Base-by-base conservation (phyloP, 2,797 vertebrate genomes). In the Scyliorhinus canicula region DNA sequence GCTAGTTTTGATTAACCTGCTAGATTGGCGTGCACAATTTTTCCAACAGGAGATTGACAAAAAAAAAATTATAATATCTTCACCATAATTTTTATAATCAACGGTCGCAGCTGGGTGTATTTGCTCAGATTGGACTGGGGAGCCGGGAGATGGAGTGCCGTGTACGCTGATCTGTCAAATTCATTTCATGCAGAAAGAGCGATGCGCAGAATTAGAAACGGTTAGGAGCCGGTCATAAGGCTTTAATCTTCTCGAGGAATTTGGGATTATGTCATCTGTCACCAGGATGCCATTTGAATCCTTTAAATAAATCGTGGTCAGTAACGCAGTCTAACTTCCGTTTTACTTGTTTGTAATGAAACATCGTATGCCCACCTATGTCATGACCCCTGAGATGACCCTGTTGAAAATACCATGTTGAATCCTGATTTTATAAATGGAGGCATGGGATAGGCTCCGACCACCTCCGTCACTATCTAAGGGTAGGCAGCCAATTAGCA, bases 71-170 rank as follows among this genome's bases (percentile, higher is more conserved):
- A 26, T 91, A 65, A 91, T 91, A 91, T 40, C 63, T 91, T 40
- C 57, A 65, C 31, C 0, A 1, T 91, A 44, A 65, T 91, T n/a
- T 91, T 91, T 91, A n/a, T 44, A 91, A 91, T 91, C 88, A 91
- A 44, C 65, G 6, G n/a, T 91, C 88, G n/a, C 88, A 91, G 88
- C 88, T 91, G 88, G 88, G 88, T 24, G 21, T 91, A 91, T 65
- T 63, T 91, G 57, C 88, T 44, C 57, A 91, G 60, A 65, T 91
- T 91, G 60, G 88, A 65, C 88, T 40, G 26, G 57, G 44, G 63
- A 65, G 63, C 88, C 88, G 57, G 44, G 60, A 65, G 88, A 65
- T 91, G 88, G 65, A 26, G 21, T 65, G 57, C 40, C 88, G 44
- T 9, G 44, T 28, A 65, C 60, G 44, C 60, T 63, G 60, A 91